phyloP scores from a whole-genome alignment of 2,113 vertebrate species.

The Trachemys scripta region DNA sequence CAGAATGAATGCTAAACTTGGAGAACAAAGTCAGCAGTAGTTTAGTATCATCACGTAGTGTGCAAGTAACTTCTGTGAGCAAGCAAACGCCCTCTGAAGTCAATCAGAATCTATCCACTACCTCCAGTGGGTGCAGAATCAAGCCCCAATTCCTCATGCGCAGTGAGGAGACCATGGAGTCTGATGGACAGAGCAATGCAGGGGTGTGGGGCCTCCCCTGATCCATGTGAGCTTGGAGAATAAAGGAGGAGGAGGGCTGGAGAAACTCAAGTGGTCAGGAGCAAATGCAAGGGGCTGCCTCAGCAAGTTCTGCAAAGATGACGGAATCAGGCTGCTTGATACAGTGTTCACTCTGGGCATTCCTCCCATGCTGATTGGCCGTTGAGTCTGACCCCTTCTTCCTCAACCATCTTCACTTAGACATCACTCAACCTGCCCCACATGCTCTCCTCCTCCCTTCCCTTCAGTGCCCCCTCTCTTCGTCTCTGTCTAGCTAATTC shows the following conservation, averaged over 20 bases:
- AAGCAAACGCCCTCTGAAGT: not conserved
- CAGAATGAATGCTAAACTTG: not conserved
- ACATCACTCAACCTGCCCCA: too few species aligned
- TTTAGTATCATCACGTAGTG: accelerated
- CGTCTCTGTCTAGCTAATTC: not conserved
- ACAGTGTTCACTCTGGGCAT: not conserved
- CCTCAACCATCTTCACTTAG: not conserved
- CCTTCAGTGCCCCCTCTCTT: not conserved
- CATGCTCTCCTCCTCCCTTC: not conserved
- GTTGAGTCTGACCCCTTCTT: not conserved
- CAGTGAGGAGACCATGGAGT: not conserved
- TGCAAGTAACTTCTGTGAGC: not conserved
- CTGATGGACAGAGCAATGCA: not conserved
- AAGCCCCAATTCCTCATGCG: not conserved
- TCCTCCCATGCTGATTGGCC: not conserved
- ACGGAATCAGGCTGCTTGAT: not conserved
- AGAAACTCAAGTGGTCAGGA: not conserved
- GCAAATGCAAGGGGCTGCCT: not conserved
- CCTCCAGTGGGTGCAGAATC: not conserved
- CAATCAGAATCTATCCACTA: not conserved
- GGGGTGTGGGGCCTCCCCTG: not conserved
- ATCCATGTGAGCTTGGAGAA: accelerated
- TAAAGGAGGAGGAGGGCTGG: not conserved
- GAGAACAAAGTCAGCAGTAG: not conserved
- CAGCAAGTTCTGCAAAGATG: not conserved